Conservation (phyloP, 2,113 vertebrate genomes). For the Calidris pygmaea region DNA sequence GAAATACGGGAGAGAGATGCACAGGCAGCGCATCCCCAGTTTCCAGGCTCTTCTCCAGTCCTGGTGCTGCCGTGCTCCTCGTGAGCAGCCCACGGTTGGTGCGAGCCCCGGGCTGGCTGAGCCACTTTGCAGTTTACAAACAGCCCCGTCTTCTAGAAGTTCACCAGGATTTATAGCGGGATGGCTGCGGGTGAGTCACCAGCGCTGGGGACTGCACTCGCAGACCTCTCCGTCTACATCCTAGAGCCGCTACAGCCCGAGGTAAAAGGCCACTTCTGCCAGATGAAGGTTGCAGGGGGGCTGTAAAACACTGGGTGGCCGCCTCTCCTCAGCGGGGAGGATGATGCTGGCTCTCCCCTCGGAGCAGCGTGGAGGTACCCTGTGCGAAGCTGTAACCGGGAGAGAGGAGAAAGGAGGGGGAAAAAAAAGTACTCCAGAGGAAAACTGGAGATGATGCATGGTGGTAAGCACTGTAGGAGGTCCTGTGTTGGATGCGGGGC, state of each 20-base stretch:
- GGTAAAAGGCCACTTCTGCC: background rate
- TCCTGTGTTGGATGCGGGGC: too few species aligned
- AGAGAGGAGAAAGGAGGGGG: background rate
- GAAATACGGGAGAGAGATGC: background rate
- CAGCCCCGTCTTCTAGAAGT: background rate
- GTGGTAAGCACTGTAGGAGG: too few species aligned
- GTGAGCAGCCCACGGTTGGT: background rate
- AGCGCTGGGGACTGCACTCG: background rate
- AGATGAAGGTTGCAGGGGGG: background rate
- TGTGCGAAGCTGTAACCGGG: background rate
- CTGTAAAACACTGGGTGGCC: background rate
- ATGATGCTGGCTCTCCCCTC: fast-evolving
- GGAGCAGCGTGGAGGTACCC: too few species aligned
- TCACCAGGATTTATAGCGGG: background rate
- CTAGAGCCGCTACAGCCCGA: background rate
- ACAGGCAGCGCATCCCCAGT: fast-evolving
- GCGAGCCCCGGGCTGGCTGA: background rate
- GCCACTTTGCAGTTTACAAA: background rate
- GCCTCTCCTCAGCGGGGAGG: background rate
- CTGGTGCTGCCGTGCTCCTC: background rate
- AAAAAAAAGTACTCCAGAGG: fast-evolving
- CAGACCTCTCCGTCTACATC: background rate
- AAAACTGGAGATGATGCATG: background rate
- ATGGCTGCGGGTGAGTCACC: background rate
- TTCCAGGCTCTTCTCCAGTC: background rate